phyloP scores from a whole-genome alignment of 2,888 invertebrate genomes.

The Allygus modestus region DNA sequence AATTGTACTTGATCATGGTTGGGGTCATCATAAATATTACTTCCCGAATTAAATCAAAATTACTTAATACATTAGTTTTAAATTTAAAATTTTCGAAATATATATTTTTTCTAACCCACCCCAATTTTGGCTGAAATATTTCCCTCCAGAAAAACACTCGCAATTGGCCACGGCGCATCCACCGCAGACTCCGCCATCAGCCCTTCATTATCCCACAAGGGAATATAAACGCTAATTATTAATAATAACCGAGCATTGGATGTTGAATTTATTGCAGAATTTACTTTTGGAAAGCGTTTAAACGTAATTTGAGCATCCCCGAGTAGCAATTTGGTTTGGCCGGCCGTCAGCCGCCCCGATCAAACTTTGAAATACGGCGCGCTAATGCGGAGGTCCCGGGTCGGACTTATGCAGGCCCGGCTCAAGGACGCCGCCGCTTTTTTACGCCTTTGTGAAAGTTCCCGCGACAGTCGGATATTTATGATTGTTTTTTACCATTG shows the following conservation, averaged over 20 bases:
- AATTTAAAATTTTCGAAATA: too few relatives aligned
- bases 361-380: slow-evolving; percentile 41
- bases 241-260: slow-evolving; percentile 15
- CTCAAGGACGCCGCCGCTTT: slow-evolving; percentile 52
- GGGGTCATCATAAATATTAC: too few relatives aligned
- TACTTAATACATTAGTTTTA: too few relatives aligned
- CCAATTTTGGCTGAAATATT: too few relatives aligned
- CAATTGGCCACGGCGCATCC: too few relatives aligned
- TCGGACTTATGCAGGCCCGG: slow-evolving; percentile 42
- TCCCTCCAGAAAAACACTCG: too few relatives aligned
- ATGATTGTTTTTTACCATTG: slow-evolving; percentile 58
- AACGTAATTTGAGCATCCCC: slow-evolving; percentile 28
- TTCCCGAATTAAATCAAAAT: too few relatives aligned
- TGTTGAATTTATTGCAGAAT: slow-evolving; percentile 54
- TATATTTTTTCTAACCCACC: too few relatives aligned
- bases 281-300: slow-evolving; percentile 55
- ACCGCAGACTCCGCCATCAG: neutral
- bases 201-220: slow-evolving; percentile 26
- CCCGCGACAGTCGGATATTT: slow-evolving; percentile 57
- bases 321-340: slow-evolving; percentile 45
- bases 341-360: slow-evolving; percentile 36
- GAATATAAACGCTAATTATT: slow-evolving; percentile 42
- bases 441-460: slow-evolving; percentile 49
- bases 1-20: too few relatives aligned
- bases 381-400: slow-evolving; percentile 24